Percentiles rank a stretch among this genome's conserved stretches.
These are phyloP conservation scores for Penaeus vannamei DNA, from an alignment of 1,140 invertebrate genomes.

Conservation along the genomic window DNA sequence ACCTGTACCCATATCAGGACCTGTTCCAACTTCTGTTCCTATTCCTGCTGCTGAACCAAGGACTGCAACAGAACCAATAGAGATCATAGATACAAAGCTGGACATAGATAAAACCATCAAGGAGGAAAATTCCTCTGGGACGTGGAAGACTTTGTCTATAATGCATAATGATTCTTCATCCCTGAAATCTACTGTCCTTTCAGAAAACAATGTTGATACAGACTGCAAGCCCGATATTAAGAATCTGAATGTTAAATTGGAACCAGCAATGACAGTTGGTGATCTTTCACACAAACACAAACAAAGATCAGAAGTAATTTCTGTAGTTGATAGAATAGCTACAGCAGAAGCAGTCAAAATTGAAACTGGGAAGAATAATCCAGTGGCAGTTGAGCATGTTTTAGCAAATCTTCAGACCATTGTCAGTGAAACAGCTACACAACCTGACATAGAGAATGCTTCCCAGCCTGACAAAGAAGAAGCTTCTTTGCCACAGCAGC, in stretches of 20 bases:
- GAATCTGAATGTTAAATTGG: slow-evolving; percentile 28
- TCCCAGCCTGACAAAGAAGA: slow-evolving; percentile 53
- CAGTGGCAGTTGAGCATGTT: slow-evolving; percentile 42
- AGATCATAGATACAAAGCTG: slow-evolving; percentile 52
- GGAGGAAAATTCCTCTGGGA: slow-evolving; percentile 19
- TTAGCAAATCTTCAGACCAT: slow-evolving; percentile 58
- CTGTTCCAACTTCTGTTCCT: slow-evolving; percentile 53
- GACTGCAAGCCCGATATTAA: not conserved
- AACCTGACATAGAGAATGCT: slow-evolving; percentile 47
- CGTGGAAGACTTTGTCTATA: not conserved
- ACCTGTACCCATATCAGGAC: slow-evolving; percentile 48
- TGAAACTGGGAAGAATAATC: slow-evolving; percentile 36
- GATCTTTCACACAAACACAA: not conserved
- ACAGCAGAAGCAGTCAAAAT: slow-evolving; percentile 45
- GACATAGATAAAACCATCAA: slow-evolving; percentile 43
- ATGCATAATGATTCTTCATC: no score
- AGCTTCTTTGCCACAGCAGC: slow-evolving; percentile 37
- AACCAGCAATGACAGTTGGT: not conserved
- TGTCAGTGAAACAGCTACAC: slow-evolving; percentile 54
- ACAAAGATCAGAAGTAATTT: slow-evolving; percentile 10
- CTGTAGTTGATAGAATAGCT: not conserved
- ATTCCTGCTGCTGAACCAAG: slow-evolving; percentile 53
- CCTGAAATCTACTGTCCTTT: no score
- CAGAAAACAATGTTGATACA: no score
- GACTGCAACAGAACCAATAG: slow-evolving; percentile 55